Evolutionary conservation across 2,113 vertebrate genomes (phyloP).

Genomic region (Cyprinodon brontotheroides): DNA sequence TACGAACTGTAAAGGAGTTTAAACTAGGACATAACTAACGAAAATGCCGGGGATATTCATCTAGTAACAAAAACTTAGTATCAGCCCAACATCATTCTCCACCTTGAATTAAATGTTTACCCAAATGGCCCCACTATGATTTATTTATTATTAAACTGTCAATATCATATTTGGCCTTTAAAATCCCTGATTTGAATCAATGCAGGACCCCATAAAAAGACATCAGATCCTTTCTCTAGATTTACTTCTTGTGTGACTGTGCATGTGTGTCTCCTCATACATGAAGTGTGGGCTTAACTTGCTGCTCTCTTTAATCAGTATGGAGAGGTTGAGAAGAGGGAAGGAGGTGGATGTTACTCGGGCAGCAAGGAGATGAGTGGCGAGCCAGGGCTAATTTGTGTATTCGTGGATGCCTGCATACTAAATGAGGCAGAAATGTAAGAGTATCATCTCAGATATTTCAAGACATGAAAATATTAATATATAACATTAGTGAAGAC

Average conservation of each 20-base stretch:
- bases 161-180: neutral
- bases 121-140: too few species aligned
- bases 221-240: neutral
- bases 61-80: too few species aligned
- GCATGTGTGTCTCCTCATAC: neutral
- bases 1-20: neutral
- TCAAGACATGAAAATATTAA: neutral
- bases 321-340: neutral
- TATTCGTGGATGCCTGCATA: neutral
- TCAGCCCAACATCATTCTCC: too few species aligned
- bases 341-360: neutral
- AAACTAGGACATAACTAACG: neutral
- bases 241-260: neutral
- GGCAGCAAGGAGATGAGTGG: neutral
- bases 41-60: too few species aligned
- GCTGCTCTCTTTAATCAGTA: neutral
- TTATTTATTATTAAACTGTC: too few species aligned
- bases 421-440: neutral
- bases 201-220: neutral
- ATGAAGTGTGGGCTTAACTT: neutral
- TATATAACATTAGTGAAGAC: neutral
- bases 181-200: neutral
- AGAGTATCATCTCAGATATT: neutral
- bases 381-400: neutral
- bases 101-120: too few species aligned